Base-by-base conservation (phyloP, 1,140 invertebrate genomes). In the Dolichoris vasculosae region DNA sequence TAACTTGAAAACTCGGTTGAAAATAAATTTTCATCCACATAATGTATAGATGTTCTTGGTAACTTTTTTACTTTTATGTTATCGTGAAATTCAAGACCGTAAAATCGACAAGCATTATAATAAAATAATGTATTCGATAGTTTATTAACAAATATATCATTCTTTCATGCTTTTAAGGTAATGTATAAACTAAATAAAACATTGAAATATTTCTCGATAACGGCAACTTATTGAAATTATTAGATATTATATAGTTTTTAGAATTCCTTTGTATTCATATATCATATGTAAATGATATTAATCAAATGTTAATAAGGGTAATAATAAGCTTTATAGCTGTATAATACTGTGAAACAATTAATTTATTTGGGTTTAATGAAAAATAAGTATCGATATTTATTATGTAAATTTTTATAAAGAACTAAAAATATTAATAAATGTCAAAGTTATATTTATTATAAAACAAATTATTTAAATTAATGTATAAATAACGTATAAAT, bases 81-180 rank as follows among this genome's bases (percentile, higher is more conserved):
- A 23, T 23, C 17, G 8, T 11, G 23, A 43, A 23, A 73, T 73
- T 73, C 15, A 73, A 73, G 38, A 73, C 30, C 40, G 38, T 40
- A n/a, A 43, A 73, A 73, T 43, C 69, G 40, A 43, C 8, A 17
- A 11, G n/a, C n/a, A 7, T 73, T 8, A n/a, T 43, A 9, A n/a
- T n/a, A n/a, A n/a, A n/a, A n/a, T n/a, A 38, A 43, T 73, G 26
- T 43, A 40, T 73, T 11, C 20, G 20, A 43, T 9, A 43, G 40
- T 73, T 73, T 73, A 73, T 73, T 43, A 43, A 40, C 26, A n/a
- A 73, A 73, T 43, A 43, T 38, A 43, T 43, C 23, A 73, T 73
- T 40, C 69, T 43, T 43, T 8, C 23, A 73, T 9, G 26, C 26
- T 73, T 40, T 40, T 43, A 38, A 69, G 35, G 13, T 32, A 67